Conservation (phyloP, 2,888 invertebrate species). For the Yponomeuta sedellus region DNA sequence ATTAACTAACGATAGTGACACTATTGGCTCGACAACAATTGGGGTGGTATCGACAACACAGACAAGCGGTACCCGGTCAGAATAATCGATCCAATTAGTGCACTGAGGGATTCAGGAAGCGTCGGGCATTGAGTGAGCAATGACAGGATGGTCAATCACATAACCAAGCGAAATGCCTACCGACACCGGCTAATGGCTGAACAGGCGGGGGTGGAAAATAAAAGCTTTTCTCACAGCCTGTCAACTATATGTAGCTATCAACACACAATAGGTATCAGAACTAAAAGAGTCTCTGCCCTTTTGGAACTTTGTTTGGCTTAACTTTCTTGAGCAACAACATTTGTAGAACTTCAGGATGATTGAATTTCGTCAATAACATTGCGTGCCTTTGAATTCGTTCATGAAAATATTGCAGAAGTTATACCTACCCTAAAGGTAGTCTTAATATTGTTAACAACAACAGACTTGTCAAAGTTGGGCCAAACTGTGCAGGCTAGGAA, state of each 20-base stretch:
- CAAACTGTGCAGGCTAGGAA: not conserved
- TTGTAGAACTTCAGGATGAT: too few relatives aligned
- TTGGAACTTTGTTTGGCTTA: too few relatives aligned
- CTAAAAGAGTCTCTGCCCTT: too few relatives aligned
- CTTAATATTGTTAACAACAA: not conserved
- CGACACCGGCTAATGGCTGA: not conserved
- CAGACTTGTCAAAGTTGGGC: not conserved
- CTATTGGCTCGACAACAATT: not conserved
- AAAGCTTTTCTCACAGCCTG: not conserved
- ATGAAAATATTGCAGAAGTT: too few relatives aligned
- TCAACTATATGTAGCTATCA: too few relatives aligned
- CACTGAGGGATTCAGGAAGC: constrained; percentile 34
- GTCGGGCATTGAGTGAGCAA: constrained; percentile 16
- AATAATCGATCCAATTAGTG: constrained; percentile 42
- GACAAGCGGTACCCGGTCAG: constrained; percentile 28
- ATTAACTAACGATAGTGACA: not conserved
- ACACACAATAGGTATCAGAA: too few relatives aligned
- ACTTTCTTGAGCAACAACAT: too few relatives aligned
- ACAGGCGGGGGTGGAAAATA: not conserved
- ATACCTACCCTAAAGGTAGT: not conserved
- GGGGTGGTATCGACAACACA: constrained; percentile 22
- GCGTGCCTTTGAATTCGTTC: too few relatives aligned
- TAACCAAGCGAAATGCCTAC: not conserved
- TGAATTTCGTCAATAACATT: too few relatives aligned
- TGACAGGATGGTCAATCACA: constrained; percentile 20